These are phyloP conservation scores for Xestia sexstrigata DNA, from an alignment of 2,888 invertebrate genomes.

Conservation along the genomic window DNA sequence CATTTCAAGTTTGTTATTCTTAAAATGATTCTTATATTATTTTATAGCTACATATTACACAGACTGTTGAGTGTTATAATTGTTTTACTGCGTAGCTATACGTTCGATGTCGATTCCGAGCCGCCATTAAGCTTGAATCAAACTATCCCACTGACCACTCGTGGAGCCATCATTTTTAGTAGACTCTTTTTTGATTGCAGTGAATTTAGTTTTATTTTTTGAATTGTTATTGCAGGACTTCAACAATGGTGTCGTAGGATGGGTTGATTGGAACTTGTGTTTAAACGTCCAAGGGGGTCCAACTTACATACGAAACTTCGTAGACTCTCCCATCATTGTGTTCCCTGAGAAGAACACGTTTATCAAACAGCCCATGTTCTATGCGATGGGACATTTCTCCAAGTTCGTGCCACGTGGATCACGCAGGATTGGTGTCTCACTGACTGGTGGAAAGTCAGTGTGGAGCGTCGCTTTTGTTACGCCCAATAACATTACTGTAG, in stretches of 20 bases:
- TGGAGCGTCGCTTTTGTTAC: conserved; percentile 70
- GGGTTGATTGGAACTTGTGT: conserved; percentile 98
- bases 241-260: conserved; percentile 94
- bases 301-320: conserved; percentile 94
- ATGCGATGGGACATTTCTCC: conserved; percentile 95
- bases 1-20: no score
- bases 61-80: not conserved
- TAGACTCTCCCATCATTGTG: conserved; percentile 94
- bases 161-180: not conserved
- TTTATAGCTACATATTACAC: no score
- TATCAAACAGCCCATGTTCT: conserved; percentile 97
- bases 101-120: no score
- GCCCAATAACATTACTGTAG: conserved; percentile 79
- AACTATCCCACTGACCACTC: not conserved
- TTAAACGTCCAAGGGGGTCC: conserved; percentile 95
- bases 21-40: no score
- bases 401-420: conserved; percentile 72
- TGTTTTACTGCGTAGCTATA: not conserved
- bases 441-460: conserved; percentile 12
- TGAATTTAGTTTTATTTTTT: not conserved
- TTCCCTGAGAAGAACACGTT: conserved; percentile 91
- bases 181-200: not conserved
- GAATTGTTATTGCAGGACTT: conserved; percentile 90
- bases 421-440: conserved; percentile 30
- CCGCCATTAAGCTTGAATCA: no score